These are phyloP conservation scores for Akabosia matsudoensis DNA, from an alignment of 1,140 invertebrate genomes.

Conservation along the genomic window DNA sequence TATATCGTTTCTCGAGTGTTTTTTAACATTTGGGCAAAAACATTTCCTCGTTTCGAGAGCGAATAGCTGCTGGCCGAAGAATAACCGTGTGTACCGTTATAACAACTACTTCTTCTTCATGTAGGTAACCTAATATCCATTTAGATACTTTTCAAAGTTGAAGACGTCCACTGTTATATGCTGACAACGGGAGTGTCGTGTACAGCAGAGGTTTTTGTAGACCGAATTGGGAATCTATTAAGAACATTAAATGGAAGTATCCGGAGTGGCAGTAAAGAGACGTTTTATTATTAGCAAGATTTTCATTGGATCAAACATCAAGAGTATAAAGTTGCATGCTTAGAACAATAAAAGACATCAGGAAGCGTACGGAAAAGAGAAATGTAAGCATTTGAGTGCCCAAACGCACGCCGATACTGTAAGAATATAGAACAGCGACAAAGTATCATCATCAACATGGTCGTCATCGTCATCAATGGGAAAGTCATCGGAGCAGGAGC, in stretches of 20 bases:
- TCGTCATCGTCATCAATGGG: slow-evolving; percentile 8
- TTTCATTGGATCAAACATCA: slow-evolving; percentile 37
- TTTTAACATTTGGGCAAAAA: not conserved
- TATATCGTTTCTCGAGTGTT: not conserved
- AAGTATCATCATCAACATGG: not conserved
- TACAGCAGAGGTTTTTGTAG: not conserved
- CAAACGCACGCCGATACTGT: not conserved
- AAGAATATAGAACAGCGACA: not conserved
- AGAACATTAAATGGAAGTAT: slow-evolving; percentile 44
- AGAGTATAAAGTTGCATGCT: slow-evolving; percentile 41
- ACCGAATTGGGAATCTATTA: slow-evolving; percentile 46
- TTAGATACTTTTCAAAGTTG: not conserved
- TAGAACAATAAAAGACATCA: slow-evolving; percentile 43
- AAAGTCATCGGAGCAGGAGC: slow-evolving; percentile 15
- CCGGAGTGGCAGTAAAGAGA: slow-evolving; percentile 26
- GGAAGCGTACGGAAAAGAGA: not conserved
- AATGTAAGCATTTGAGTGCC: not conserved
- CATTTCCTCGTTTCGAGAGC: not conserved
- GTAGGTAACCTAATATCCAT: slow-evolving; percentile 6
- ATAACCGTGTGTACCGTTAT: not conserved
- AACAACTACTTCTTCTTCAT: not conserved
- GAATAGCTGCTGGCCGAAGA: not conserved
- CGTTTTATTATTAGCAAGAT: slow-evolving; percentile 45
- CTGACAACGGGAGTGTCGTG: not conserved
- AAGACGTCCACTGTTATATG: not conserved